Evolutionary conservation across 2,113 vertebrate species (phyloP), one percentile per base, ranked within the genome.

Genomic region (Odocoileus virginianus): DNA sequence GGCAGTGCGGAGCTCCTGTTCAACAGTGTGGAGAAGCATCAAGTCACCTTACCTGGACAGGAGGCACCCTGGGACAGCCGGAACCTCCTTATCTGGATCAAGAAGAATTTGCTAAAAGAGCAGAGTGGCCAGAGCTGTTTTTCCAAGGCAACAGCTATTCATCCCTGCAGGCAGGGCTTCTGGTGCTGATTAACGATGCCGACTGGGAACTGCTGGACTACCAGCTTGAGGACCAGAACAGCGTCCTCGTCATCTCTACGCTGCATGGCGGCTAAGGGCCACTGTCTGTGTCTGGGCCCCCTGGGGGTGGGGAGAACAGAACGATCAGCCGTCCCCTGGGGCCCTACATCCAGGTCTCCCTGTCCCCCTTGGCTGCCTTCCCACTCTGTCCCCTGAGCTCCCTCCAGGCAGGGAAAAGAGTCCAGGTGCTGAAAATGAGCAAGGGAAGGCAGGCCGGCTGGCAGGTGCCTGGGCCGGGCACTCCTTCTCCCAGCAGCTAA

Each of bases 191-290:
- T 99, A 99, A 99, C 11, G 99, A 99, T 33, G 99, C 99, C 95
- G 99, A 99, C 99, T 99, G 99, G 99, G 99, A 99, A 61, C 98
- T 99, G 97, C 99, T 99, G 98, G 99, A 99, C 95, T 99, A 99
- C 97, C 99, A 99, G 97, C 99, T 99, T 58, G 99, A 99, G 97
- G 99, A 99, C 98, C 99, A 99, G 97, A 99, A 99, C 99, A 99
- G 99, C 16, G 87, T 99, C 50, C 99, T 99, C 98, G 99, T 99
- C 98, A 99, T 99, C 98, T 99, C 99, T 1, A 99, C 99, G 1
- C 98, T 99, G 95, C 99, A 99, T 0, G 99, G 99, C 16, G 99
- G 99, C 97, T 99, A 99, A 98, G 97, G 87, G 61, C 61, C 90
- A 89, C 30, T 45, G 50, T n/a, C 30, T 71, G 64, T 67, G 93